phyloP scores from a whole-genome alignment of 2,113 vertebrate genomes.

The Osmerus eperlanus region DNA sequence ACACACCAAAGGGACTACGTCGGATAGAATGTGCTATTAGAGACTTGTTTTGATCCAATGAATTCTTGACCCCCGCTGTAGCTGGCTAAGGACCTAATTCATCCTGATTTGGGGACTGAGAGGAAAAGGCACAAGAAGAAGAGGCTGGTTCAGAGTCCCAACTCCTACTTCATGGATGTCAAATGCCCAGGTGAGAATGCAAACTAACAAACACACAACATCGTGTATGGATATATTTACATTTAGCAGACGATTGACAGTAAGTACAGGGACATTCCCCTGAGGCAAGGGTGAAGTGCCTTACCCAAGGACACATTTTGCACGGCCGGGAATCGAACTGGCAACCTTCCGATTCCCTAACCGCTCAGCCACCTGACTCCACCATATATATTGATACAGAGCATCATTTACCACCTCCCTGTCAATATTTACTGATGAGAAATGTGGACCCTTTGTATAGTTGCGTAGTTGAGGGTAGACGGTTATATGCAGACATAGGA shows the following conservation, averaged over 20 bases:
- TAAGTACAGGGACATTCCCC: too few species aligned
- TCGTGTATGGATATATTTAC: background rate
- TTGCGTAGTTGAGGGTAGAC: too few species aligned
- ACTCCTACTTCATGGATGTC: constrained; percentile 88
- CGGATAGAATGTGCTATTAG: background rate
- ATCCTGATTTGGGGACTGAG: constrained; percentile 76
- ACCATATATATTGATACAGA: background rate
- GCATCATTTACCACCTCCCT: too few species aligned
- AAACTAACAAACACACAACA: background rate
- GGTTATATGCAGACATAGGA: too few species aligned
- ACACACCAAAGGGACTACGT: background rate
- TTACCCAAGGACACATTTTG: too few species aligned
- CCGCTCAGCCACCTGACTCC: too few species aligned
- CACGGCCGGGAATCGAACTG: too few species aligned
- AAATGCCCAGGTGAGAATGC: constrained; percentile 76
- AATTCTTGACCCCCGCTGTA: constrained; percentile 19
- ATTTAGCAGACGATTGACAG: too few species aligned
- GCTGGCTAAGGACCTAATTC: constrained; percentile 80
- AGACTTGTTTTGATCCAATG: background rate
- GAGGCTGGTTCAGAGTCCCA: constrained; percentile 84
- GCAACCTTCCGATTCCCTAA: too few species aligned
- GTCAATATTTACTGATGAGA: too few species aligned
- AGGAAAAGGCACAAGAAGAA: constrained; percentile 85
- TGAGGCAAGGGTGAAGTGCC: too few species aligned
- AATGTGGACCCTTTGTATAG: too few species aligned